Percentiles rank a stretch among this genome's conserved stretches.
These are phyloP conservation scores for Darevskia mixta DNA, from an alignment of 2,797 vertebrate genomes.

Conservation along the genomic window DNA sequence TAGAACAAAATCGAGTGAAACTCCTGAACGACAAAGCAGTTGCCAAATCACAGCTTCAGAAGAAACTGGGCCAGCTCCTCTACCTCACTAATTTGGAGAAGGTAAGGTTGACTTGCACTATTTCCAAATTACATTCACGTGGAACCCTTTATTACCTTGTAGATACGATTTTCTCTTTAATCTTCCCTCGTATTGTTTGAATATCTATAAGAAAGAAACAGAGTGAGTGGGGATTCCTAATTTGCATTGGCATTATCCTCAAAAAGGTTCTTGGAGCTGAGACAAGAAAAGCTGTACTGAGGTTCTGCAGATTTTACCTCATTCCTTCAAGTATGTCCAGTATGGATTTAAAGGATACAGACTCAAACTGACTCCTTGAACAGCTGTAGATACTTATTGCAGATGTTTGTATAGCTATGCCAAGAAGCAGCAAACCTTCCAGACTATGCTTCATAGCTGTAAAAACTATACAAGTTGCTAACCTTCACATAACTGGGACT, in stretches of 20 bases:
- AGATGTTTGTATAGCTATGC: not conserved
- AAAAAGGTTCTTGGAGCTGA: not conserved
- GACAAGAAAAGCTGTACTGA: not conserved
- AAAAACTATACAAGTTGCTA: not conserved
- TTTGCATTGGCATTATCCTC: not conserved
- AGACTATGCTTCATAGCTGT: not conserved
- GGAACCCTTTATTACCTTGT: not conserved
- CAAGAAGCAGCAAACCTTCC: not conserved
- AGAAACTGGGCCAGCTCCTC: constrained; percentile 96
- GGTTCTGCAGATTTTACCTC: not conserved
- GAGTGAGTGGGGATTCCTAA: not conserved
- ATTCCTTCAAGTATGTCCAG: not conserved
- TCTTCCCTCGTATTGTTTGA: not conserved
- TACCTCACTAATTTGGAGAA: constrained; percentile 98
- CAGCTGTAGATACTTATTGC: not conserved
- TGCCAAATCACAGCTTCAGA: constrained; percentile 96
- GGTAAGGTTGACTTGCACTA: constrained; percentile 76
- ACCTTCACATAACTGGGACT: not conserved
- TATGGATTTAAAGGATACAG: not conserved
- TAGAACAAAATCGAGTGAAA: constrained; percentile 97
- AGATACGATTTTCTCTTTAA: not conserved
- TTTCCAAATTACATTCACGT: not conserved
- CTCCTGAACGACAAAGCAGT: constrained; percentile 96
- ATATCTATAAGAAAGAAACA: not conserved
- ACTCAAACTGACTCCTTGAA: not conserved